Evolutionary conservation across 2,888 invertebrate genomes (phyloP).

Genomic region (Ellobium chinense): DNA sequence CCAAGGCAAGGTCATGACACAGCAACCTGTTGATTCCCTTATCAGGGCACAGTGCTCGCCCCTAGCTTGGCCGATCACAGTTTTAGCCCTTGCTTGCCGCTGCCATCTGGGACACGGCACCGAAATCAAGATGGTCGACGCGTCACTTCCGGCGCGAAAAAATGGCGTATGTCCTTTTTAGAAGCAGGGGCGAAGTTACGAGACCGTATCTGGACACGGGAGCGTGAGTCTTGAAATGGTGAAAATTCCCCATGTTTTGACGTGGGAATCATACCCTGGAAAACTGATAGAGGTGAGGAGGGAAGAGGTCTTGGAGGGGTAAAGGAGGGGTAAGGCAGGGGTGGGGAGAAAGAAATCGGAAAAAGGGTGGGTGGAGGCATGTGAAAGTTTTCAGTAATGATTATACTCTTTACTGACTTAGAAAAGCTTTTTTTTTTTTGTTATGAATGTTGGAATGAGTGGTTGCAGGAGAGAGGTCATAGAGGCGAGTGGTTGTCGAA

Average conservation of each 20-base stretch:
- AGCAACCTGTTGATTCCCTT: neutral
- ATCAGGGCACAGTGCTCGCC: neutral
- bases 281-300: too few species aligned
- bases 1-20: neutral
- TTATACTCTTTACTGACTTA: too few species aligned
- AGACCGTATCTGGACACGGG: neutral
- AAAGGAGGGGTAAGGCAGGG: too few species aligned
- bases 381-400: too few species aligned
- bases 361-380: too few species aligned
- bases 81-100: neutral
- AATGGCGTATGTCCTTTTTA: neutral
- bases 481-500: too few species aligned
- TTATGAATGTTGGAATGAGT: too few species aligned
- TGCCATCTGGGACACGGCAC: neutral
- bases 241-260: neutral
- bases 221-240: neutral
- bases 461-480: too few species aligned
- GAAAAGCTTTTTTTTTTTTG: too few species aligned
- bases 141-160: neutral
- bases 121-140: neutral
- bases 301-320: too few species aligned
- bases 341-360: too few species aligned
- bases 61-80: too few species aligned
- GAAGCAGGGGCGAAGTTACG: neutral
- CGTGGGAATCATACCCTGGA: neutral